Evolutionary conservation across 2,888 invertebrate genomes (phyloP).

Genomic region (Drosophila tanythrix): DNA sequence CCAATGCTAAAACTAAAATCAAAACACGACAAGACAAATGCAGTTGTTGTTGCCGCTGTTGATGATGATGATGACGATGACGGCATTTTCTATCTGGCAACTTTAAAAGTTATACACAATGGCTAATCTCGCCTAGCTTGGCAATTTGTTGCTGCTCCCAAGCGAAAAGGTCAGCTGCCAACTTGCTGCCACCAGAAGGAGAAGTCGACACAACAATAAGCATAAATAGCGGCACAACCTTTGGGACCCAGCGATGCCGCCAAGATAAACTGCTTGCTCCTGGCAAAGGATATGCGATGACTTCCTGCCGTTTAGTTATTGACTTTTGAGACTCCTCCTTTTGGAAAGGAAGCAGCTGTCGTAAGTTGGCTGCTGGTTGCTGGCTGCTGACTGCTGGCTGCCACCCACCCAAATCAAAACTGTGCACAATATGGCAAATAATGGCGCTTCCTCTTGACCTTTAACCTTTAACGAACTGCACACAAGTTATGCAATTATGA

Average conservation of each 20-base stretch:
- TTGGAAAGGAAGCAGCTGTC: conserved; percentile 26
- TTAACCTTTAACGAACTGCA: conserved; percentile 26
- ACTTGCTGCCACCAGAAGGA: conserved; percentile 18
- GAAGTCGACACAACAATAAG: conserved; percentile 61
- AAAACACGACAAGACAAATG: conserved; percentile 45
- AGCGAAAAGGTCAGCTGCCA: conserved; percentile 69
- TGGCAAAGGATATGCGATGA: conserved; percentile 46
- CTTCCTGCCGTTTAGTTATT: conserved; percentile 70
- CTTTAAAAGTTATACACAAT: conserved; percentile 49
- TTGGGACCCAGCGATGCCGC: conserved; percentile 26
- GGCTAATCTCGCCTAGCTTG: conserved; percentile 46
- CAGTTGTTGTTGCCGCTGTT: conserved; percentile 5
- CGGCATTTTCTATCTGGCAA: conserved; percentile 48
- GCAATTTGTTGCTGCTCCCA: conserved; percentile 52
- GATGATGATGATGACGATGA: conserved; percentile 37
- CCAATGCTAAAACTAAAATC: conserved; percentile 33
- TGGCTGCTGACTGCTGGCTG: neutral
- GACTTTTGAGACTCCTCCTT: conserved; percentile 47
- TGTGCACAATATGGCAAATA: conserved; percentile 73
- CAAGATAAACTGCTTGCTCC: conserved; percentile 62
- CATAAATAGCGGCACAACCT: conserved; percentile 42
- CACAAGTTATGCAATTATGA: conserved; percentile 75
- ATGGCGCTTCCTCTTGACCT: conserved; percentile 76
- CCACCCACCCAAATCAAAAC: conserved; percentile 32
- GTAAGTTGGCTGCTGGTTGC: neutral